Evolutionary conservation across 2,888 invertebrate species (phyloP).

Genomic region (Crematogaster levior): DNA sequence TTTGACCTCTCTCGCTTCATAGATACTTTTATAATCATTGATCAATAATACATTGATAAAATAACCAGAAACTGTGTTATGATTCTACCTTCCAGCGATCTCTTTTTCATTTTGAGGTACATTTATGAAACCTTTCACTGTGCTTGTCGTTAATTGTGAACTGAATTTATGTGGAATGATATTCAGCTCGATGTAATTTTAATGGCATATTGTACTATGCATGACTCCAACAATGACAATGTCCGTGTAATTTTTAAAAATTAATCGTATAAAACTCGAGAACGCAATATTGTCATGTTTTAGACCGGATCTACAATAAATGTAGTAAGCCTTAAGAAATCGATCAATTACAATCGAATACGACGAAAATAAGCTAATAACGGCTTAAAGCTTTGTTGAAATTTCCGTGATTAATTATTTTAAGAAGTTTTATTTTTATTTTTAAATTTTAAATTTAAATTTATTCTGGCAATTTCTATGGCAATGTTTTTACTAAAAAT

Average conservation of each 20-base stretch:
- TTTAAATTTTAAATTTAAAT: no score
- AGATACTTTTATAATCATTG: not conserved
- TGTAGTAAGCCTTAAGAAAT: no score
- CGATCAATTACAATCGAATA: no score
- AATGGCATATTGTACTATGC: not conserved
- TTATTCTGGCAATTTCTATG: not conserved
- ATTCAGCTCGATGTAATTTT: not conserved
- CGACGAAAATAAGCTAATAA: no score
- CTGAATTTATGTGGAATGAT: not conserved
- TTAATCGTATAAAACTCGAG: not conserved
- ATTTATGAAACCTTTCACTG: not conserved
- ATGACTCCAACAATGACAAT: not conserved
- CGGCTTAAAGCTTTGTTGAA: not conserved
- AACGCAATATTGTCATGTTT: not conserved
- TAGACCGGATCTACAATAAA: no score
- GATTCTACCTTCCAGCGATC: not conserved
- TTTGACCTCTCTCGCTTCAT: not conserved
- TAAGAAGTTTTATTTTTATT: not conserved
- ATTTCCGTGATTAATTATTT: not conserved
- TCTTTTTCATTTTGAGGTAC: not conserved
- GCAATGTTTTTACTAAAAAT: not conserved
- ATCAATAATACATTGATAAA: slow-evolving; percentile 3
- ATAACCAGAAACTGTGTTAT: no score
- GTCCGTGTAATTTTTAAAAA: not conserved
- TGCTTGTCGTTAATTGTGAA: not conserved